Evolutionary conservation across 2,797 vertebrate genomes (phyloP).

Genomic region (Loris lydekkerianus): DNA sequence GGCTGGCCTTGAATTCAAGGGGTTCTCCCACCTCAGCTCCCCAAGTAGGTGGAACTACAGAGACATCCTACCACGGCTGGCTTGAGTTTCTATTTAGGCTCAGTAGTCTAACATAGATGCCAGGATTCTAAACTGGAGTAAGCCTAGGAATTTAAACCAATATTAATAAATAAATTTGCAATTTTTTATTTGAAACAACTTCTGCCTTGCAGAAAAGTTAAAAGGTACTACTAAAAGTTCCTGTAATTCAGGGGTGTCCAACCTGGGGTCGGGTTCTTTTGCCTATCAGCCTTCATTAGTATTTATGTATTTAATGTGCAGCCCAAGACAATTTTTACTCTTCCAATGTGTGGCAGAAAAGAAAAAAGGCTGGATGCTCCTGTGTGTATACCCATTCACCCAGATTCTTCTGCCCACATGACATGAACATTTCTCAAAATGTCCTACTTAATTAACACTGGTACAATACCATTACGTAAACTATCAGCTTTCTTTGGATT

Average conservation of each 20-base stretch:
- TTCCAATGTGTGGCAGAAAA: too few relatives aligned
- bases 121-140: background rate
- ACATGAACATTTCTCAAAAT: background rate
- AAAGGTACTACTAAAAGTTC: background rate
- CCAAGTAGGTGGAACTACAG: too few relatives aligned
- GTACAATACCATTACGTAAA: background rate
- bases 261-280: too few relatives aligned
- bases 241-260: background rate
- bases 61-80: too few relatives aligned
- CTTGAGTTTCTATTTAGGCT: background rate
- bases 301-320: too few relatives aligned
- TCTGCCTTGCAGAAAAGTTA: background rate
- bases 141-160: background rate
- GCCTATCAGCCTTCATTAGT: too few relatives aligned
- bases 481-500: background rate
- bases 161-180: background rate
- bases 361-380: too few relatives aligned
- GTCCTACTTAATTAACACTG: background rate
- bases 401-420: background rate
- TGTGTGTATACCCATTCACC: too few relatives aligned
- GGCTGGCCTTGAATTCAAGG: too few relatives aligned
- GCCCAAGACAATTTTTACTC: too few relatives aligned
- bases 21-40: too few relatives aligned
- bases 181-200: slow-evolving; percentile 35
- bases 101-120: background rate